A percentile compares a stretch with the other conserved stretches of the same genome.
Evolutionary conservation across 1,140 invertebrate species (phyloP).

Genomic region (Drosophila malerkotliana): DNA sequence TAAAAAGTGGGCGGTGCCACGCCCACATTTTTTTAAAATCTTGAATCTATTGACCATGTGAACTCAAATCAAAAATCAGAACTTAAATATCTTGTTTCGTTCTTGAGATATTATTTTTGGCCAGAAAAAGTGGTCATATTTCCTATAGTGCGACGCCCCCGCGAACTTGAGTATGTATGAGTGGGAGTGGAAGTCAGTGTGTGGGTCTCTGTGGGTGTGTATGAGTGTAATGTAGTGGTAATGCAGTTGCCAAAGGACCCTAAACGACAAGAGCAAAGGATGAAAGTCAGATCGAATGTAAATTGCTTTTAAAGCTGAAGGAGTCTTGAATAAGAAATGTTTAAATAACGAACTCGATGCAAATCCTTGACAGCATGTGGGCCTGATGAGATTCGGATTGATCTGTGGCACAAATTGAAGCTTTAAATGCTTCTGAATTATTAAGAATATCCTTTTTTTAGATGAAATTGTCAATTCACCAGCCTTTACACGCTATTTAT

Average conservation of each 20-base stretch:
- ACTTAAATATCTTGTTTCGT: too few relatives aligned
- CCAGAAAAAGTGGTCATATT: too few relatives aligned
- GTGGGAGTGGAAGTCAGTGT: not conserved
- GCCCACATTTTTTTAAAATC: too few relatives aligned
- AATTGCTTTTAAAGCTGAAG: constrained; percentile 70
- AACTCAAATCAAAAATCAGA: too few relatives aligned
- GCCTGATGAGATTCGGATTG: constrained; percentile 30
- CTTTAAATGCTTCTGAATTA: not conserved
- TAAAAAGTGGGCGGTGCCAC: too few relatives aligned
- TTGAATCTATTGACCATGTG: too few relatives aligned
- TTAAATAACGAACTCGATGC: constrained; percentile 45
- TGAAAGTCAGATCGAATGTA: constrained; percentile 69
- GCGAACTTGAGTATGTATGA: constrained; percentile 29
- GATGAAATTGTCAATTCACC: not conserved
- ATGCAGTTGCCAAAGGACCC: constrained; percentile 60
- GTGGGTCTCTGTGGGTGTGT: constrained; percentile 5
- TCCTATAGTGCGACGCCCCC: constrained; percentile 71
- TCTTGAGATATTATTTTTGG: too few relatives aligned
- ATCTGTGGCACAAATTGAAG: constrained; percentile 5
- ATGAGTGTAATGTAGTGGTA: constrained; percentile 62
- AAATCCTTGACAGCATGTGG: constrained; percentile 29
- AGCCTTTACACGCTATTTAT: not conserved
- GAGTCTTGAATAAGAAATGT: constrained; percentile 46
- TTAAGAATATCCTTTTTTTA: not conserved
- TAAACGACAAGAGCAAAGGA: constrained; percentile 63